These are phyloP conservation scores for Sarcophaga caerulescens DNA, from an alignment of 2,888 invertebrate genomes.

Conservation along the genomic window DNA sequence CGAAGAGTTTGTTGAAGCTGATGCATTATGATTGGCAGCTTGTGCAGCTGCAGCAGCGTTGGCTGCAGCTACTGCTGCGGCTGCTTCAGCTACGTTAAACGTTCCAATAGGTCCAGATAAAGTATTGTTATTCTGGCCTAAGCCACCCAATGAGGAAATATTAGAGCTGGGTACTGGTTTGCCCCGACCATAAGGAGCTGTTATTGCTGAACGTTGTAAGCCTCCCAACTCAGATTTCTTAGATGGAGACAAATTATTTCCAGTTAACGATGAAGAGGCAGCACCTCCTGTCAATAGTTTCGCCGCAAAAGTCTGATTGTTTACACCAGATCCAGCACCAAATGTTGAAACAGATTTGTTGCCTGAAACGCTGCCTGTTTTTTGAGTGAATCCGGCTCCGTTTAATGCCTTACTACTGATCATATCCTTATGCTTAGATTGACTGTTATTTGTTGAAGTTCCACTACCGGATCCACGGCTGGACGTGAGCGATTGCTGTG, in stretches of 20 bases:
- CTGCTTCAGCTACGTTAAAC: constrained; percentile 80
- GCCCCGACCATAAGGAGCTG: constrained; percentile 77
- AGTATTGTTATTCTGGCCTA: constrained; percentile 74
- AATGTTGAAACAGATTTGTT: constrained; percentile 27
- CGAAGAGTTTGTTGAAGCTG: constrained; percentile 73
- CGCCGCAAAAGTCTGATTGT: constrained; percentile 80
- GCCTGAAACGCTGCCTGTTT: constrained; percentile 82
- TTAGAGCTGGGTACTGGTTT: constrained; percentile 73
- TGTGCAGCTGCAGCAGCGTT: constrained; percentile 73
- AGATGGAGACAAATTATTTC: constrained; percentile 70
- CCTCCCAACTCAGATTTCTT: constrained; percentile 75
- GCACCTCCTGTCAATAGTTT: constrained; percentile 81
- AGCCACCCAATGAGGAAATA: constrained; percentile 72
- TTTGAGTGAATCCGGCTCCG: constrained; percentile 79
- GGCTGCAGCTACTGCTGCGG: constrained; percentile 77
- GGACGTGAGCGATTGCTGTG: constrained; percentile 69
- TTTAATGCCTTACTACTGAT: constrained; percentile 41
- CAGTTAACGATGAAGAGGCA: constrained; percentile 46
- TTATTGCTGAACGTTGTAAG: constrained; percentile 74
- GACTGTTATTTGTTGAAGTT: constrained; percentile 34
- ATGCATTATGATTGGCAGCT: constrained; percentile 66
- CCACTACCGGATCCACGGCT: constrained; percentile 68
- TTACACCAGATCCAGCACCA: constrained; percentile 63
- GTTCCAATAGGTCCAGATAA: constrained; percentile 79
- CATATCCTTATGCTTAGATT: constrained; percentile 64